Evolutionary conservation across 35 echinoderm and acorn worm genomes (phyloP), one percentile per base, ranked within the genome.

Genomic region (Ophiothrix spiculata): DNA sequence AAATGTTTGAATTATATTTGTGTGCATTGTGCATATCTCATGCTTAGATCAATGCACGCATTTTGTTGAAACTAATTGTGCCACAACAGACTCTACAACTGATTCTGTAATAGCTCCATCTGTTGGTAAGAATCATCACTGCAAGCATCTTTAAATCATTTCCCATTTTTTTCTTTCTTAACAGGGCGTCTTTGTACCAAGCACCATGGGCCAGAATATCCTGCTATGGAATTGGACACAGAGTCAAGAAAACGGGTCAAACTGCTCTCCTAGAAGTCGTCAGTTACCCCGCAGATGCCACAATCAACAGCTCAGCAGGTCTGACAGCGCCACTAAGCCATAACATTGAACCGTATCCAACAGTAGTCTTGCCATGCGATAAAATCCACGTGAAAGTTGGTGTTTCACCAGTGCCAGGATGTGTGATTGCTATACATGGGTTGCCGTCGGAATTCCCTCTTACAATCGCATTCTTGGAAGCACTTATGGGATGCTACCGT

Each of bases 121-220:
- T 63, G 56, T 63, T 15, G 14, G 56, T 15, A 63, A 63, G 56
- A 76, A 76, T 31, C 74, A 12, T 76, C 10, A 31, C n/a, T 28
- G 29, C 77, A 19, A 21, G 21, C 21, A 38, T 1, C 19, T 54
- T 8, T 11, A 54, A 80, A 17, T 87, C 8, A 34, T 79, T 35
- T 78, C 0, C 80, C 0, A 31, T 74, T 77, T 84, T n/a, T 56
- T 17, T 56, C 29, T 60, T 83, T 79, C 40, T 75, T 79, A 12
- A 39, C 60, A 91, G 92, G 36, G 40, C 79, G 16, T 93, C 92
- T 69, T 69, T 93, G 4, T 93, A 93, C 82, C 86, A 93, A 81
- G 86, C 92, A 25, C 92, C 92, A 23, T 93, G 92, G 92, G 92
- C 92, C 16, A 89, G 85, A 42, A 60, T 93, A 38, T 90, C 39